Base-by-base conservation (phyloP, 2,888 invertebrate species). In the Bombyx huttoni region DNA sequence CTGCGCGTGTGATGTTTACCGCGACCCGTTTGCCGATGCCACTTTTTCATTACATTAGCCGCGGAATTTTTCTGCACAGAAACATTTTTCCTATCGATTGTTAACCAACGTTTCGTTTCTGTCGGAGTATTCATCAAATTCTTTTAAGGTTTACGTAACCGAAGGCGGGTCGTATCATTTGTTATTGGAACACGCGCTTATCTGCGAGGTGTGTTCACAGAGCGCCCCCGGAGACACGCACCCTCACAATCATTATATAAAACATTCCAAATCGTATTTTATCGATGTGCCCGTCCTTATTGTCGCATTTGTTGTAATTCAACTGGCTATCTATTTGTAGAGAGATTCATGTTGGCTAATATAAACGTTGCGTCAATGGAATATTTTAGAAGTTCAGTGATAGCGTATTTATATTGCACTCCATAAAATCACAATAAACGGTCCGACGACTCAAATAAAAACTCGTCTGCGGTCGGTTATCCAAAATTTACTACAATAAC, bases 121-220 rank as follows among this genome's bases (percentile, higher is more conserved):
- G 60, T 65, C 57, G 57, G 65, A 74, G 79, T 75, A 76, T 81
- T 81, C 77, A 70, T 74, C 70, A 81, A 79, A 76, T 70, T 67
- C 64, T 66, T 62, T 63, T 65, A 66, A 56, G 67, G 75, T 85
- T 85, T 86, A 86, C 83, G 83, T 83, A 83, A 85, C 70, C 75
- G 70, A 70, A 74, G 73, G 75, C 73, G 67, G 61, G 62, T 64
- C 59, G 64, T 63, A 62, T 65, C 65, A 64, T 73, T 74, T 78
- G 73, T 78, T 75, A 68, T 73, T 70, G 65, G 67, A 64, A 67
- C 69, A 63, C 63, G 61, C 62, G 61, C 61, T 68, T 75, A 74
- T 76, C 76, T 67, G 57, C 58, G 61, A 68, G 70, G 71, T 69
- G 76, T 67, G 68, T 63, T 65, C 51, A 35, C 48, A 52, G 53